A percentile compares a stretch with the other conserved stretches of the same genome.
Conservation (phyloP, 2,113 vertebrate species). For the Xenus cinereus region DNA sequence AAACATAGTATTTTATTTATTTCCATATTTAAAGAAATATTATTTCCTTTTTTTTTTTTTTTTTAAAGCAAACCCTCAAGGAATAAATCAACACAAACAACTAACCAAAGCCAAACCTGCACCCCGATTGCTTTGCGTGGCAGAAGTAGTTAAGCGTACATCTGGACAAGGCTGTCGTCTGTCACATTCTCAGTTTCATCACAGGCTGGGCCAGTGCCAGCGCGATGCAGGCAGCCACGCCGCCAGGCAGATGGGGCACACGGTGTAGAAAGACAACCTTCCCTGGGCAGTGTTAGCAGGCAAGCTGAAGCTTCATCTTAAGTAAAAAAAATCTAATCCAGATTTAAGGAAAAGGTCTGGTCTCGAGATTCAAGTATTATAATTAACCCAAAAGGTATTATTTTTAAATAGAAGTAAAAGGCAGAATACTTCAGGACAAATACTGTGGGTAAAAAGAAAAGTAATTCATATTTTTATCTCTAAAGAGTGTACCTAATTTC, state of each 20-base stretch:
- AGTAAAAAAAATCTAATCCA: not conserved
- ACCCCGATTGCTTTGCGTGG: not conserved
- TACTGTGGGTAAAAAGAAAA: not conserved
- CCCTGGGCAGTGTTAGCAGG: not conserved
- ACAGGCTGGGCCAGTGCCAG: slow-evolving; percentile 12
- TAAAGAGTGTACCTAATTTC: not conserved
- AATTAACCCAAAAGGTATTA: not conserved
- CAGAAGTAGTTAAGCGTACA: not conserved
- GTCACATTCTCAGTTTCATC: slow-evolving; percentile 19
- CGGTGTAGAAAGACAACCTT: not conserved
- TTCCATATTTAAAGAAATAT: not conserved
- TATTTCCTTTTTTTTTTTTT: not conserved
- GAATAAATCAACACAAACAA: not conserved
- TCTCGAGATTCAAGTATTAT: not conserved
- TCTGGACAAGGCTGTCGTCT: slow-evolving; percentile 39
- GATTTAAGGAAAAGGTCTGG: not conserved
- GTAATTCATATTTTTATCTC: not conserved
- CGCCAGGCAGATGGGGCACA: slow-evolving; percentile 27
- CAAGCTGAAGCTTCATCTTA: not conserved
- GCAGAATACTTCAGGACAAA: not conserved
- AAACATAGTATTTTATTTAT: not conserved
- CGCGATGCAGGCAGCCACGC: not conserved
- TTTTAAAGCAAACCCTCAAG: not conserved
- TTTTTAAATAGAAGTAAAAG: not conserved
- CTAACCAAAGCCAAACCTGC: not conserved